Evolutionary conservation across 2,113 vertebrate species (phyloP), one percentile per base, ranked within the genome.

Genomic region (Tachysurus vachellii): DNA sequence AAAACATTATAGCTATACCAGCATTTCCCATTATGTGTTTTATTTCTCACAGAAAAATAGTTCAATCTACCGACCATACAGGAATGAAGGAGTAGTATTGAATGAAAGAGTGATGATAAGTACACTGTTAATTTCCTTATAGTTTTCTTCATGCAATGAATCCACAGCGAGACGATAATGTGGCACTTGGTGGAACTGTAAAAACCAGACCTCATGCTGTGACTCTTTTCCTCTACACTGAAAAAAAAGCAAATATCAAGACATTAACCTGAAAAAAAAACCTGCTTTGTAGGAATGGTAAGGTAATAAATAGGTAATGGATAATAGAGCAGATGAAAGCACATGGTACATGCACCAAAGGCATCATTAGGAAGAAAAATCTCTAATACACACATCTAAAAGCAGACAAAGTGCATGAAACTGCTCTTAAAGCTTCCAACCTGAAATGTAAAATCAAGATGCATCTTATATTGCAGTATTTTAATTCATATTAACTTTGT

Each of bases 141-240:
- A 57, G 73, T 59, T 82, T 1, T 54, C 31, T 68, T 80, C 68
- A 54, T 77, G 57, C 70, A 88, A 85, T 82, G 80, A 77, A 47
- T 68, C 47, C 26, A 70, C 50, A 76, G 56, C 1, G 36, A 73
- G 73, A 75, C 23, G 54, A 53, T 64, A 88, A 85, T 26, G 83
- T 23, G 50, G 44, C 56, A 56, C 44, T 76, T 50, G 10, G 8
- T 36, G 28, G 10, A 75, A 75, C 36, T 75, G 36, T 75, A 64
- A 42, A 85, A 85, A 61, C 47, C 50, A 57, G 79, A 23, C 1
- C 6, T 88, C 11, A 31, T 82, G 16, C 79, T 82, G 26, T 23
- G 71, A 82, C 12, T n/a, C 23, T 2, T 71, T 56, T 3, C 16
- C n/a, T 85, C 80, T 4, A 70, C 53, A 61, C 36, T 59, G 62